Evolutionary conservation across 2,888 invertebrate genomes (phyloP).

Genomic region (Orgyia antiqua): DNA sequence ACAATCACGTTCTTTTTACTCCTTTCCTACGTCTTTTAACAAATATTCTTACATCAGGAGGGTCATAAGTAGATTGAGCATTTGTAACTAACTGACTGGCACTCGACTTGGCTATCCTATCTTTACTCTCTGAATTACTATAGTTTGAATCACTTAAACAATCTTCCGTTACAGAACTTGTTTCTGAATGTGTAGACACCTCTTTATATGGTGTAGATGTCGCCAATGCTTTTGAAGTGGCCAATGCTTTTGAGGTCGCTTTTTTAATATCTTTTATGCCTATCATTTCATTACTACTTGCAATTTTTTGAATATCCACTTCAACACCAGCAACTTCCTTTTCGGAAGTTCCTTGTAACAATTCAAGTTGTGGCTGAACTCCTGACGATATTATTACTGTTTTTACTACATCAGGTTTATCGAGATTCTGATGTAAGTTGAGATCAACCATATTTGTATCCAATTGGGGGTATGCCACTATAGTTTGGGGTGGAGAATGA

Average conservation of each 20-base stretch:
- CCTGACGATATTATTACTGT: conserved; percentile 55
- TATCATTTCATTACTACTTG: conserved; percentile 1
- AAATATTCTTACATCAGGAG: conserved; percentile 62
- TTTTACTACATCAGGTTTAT: conserved; percentile 36
- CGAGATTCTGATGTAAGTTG: conserved; percentile 19
- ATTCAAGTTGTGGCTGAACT: conserved; percentile 30
- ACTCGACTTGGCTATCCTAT: conserved; percentile 9
- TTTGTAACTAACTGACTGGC: conserved; percentile 23
- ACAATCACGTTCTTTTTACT: conserved; percentile 28
- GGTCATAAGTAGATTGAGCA: conserved; percentile 32
- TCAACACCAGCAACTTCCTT: conserved; percentile 3
- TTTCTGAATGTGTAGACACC: conserved; percentile 10
- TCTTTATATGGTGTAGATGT: conserved; percentile 59
- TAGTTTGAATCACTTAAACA: conserved; percentile 19
- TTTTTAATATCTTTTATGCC: too few relatives aligned
- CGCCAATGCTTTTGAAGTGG: conserved; percentile 46
- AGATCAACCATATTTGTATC: conserved; percentile 12
- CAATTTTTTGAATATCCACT: conserved; percentile 8
- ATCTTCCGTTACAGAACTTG: conserved; percentile 16
- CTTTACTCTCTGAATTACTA: conserved; percentile 11
- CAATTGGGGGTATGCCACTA: too few relatives aligned
- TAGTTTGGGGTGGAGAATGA: too few relatives aligned
- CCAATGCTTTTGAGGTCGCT: too few relatives aligned
- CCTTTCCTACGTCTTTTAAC: conserved; percentile 51
- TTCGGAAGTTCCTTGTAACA: conserved; percentile 3